Conservation (phyloP, 2,888 invertebrate genomes). For the Seladonia tumulorum region DNA sequence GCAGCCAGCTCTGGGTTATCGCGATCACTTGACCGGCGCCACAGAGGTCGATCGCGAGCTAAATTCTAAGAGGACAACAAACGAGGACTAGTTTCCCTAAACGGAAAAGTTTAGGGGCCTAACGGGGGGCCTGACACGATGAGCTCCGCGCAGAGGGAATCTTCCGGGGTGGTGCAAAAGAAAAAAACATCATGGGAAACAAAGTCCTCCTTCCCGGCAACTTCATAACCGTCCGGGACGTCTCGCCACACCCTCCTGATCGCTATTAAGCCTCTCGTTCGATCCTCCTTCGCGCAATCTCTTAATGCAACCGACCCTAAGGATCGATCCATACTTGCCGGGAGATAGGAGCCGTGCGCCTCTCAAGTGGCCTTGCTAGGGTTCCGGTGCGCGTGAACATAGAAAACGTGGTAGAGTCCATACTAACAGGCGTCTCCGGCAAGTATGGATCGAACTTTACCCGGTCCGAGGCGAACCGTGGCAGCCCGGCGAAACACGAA, state of each 20-base stretch:
- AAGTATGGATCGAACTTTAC: no score
- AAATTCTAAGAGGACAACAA: background rate
- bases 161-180: background rate
- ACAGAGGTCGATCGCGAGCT: background rate
- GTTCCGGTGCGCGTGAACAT: no score
- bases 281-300: conserved; percentile 22
- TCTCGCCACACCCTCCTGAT: background rate
- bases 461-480: conserved; percentile 1
- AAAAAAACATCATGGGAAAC: background rate
- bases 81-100: background rate
- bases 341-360: no score
- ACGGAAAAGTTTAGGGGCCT: background rate
- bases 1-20: background rate
- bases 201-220: background rate
- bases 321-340: no score
- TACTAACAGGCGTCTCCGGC: no score
- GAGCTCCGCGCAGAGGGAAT: background rate
- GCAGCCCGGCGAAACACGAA: conserved; percentile 13
- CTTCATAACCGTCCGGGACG: background rate
- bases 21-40: background rate
- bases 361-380: no score
- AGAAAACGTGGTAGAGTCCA: no score
- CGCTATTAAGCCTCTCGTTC: background rate
- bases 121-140: background rate
- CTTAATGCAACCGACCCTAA: conserved; percentile 42